These are phyloP conservation scores for Dicyrtoma fusca DNA, from an alignment of 2,888 invertebrate genomes.

Conservation along the genomic window DNA sequence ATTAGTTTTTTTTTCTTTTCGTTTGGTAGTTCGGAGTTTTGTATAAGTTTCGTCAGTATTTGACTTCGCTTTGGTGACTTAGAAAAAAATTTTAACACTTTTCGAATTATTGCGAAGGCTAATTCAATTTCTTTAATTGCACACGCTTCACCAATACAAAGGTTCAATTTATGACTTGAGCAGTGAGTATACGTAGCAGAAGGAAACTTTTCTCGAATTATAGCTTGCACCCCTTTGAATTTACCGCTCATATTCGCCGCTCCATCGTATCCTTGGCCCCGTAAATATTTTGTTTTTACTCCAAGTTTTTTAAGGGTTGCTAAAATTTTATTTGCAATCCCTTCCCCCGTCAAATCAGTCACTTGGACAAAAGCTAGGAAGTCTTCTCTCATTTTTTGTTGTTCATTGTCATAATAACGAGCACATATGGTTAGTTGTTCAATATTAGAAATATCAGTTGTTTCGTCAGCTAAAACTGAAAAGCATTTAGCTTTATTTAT, in stretches of 20 bases:
- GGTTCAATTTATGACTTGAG: neutral
- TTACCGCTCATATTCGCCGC: neutral
- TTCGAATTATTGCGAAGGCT: neutral
- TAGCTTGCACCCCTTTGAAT: neutral
- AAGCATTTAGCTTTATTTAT: neutral
- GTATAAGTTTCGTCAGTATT: neutral
- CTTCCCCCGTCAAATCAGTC: neutral
- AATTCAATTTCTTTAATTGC: neutral
- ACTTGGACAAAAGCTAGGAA: neutral
- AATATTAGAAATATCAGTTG: neutral
- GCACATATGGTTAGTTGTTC: neutral
- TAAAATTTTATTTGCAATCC: neutral
- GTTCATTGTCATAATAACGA: neutral
- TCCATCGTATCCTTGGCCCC: slow-evolving; percentile 2
- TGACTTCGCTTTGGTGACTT: neutral
- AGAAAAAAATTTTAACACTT: neutral
- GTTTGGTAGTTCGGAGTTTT: neutral
- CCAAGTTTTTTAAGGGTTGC: neutral
- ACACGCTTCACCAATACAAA: neutral
- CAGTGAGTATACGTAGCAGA: neutral
- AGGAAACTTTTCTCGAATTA: neutral
- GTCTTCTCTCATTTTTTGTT: neutral
- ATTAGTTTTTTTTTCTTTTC: neutral
- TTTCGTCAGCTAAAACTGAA: neutral
- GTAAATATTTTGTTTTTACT: neutral